phyloP scores from a whole-genome alignment of 2,113 vertebrate species.

The Triplophysa dalaica region DNA sequence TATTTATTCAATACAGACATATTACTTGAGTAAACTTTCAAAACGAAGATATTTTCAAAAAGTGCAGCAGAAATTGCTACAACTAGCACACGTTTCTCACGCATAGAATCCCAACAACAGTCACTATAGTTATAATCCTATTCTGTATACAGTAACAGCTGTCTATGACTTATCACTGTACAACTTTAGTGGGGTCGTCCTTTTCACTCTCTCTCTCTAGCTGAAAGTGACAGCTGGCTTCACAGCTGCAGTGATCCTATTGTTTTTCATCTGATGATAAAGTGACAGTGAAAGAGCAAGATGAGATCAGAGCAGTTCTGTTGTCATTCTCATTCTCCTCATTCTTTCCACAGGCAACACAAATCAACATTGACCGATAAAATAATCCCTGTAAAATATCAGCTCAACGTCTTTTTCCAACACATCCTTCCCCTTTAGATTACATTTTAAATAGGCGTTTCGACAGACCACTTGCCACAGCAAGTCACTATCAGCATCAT shows the following conservation, averaged over 20 bases:
- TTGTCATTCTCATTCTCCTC: not conserved
- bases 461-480: too few species aligned
- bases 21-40: too few species aligned
- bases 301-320: constrained; percentile 13
- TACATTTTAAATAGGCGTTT: too few species aligned
- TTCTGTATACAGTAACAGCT: constrained; percentile 38
- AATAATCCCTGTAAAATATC: not conserved
- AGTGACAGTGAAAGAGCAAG: constrained; percentile 40
- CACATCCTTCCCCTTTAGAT: not conserved
- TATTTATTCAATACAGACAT: too few species aligned
- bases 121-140: not conserved
- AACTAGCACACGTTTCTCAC: too few species aligned
- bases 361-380: not conserved
- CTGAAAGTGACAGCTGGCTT: constrained; percentile 47
- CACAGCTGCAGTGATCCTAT: constrained; percentile 49
- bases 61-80: too few species aligned
- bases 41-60: too few species aligned
- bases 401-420: not conserved
- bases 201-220: constrained; percentile 21
- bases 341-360: not conserved
- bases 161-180: constrained; percentile 27
- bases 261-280: constrained; percentile 27
- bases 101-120: not conserved
- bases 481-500: too few species aligned
- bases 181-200: constrained; percentile 25